Conservation (phyloP, 37 sponge, comb jelly and placozoan genomes). For the Spongia lamella region DNA sequence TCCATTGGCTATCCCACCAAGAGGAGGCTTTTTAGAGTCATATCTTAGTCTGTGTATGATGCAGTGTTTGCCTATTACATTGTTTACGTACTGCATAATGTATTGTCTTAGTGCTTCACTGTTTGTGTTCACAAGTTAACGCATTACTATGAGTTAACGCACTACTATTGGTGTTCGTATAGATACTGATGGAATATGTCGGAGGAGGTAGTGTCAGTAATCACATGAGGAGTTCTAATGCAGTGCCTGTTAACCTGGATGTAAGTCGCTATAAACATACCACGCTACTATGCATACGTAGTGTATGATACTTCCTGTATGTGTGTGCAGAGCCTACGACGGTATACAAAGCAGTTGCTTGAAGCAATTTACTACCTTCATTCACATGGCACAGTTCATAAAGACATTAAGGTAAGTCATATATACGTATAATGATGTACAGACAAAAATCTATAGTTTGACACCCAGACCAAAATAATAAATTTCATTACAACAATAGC, state of each 20-base stretch:
- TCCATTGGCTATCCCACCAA: no score
- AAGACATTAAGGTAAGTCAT: conserved; percentile 60
- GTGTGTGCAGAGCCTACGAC: conserved; percentile 41
- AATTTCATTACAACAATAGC: no score
- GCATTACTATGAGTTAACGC: no score
- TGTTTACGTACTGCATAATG: no score
- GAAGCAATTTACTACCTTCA: conserved; percentile 74
- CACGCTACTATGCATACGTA: not conserved
- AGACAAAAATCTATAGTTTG: no score
- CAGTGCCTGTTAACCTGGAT: conserved; percentile 19
- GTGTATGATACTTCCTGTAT: not conserved
- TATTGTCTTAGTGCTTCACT: no score
- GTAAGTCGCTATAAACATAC: conserved; percentile 18
- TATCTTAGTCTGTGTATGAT: no score
- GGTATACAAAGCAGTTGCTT: conserved; percentile 60
- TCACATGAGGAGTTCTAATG: conserved; percentile 36
- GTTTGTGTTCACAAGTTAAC: no score
- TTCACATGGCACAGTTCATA: conserved; percentile 78
- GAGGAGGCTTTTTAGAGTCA: no score
- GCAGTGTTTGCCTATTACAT: not conserved
- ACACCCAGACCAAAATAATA: no score
- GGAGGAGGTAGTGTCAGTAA: conserved; percentile 54
- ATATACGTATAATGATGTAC: no score
- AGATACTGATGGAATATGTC: conserved; percentile 64
- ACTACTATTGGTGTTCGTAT: no score